Base-by-base conservation (phyloP, 2,113 vertebrate species). In the Macrotis lagotis region DNA sequence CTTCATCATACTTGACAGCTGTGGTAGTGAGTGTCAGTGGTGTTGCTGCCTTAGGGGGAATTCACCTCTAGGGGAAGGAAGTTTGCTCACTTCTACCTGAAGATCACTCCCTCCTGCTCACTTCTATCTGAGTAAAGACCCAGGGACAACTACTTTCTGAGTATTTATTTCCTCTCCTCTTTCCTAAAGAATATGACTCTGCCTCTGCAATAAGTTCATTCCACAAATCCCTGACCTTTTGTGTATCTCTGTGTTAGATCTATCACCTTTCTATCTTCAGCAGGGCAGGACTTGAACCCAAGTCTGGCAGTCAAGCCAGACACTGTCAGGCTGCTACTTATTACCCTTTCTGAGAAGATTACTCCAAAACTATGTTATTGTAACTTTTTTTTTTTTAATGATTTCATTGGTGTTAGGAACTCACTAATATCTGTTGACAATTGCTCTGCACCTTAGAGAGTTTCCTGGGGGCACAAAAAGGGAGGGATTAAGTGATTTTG, bases 41-140 rank as follows among this genome's bases (percentile, higher is more conserved):
- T 83, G 19, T 44, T 83, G 8, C 16, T 83, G 14, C 37, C 22
- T 83, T n/a, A 83, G n/a, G 37, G 37, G 66, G 37, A 83, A n/a
- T 44, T 16, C n/a, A 44, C 16, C 16, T 8, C n/a, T 44, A 44
- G 37, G n/a, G 16, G 66, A 74, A n/a, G 19, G n/a, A 44, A 66
- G 55, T 66, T 66, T 83, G 6, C 37, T 59, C 8, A 26, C 53
- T 97, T 94, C 83, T 94, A 19, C 28, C 90, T 90, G 28, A 89
- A 89, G 26, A 37, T 92, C 52, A 47, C 94, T 94, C 48, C n/a
- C n/a, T n/a, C n/a, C n/a, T n/a, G n/a, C n/a, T n/a, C n/a, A n/a
- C n/a, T n/a, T n/a, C n/a, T n/a, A n/a, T n/a, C 8, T 93, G n/a
- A 83, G n/a, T 93, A 92, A 94, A 94, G 51, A 48, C 26, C 48